Evolutionary conservation across 2,888 invertebrate species (phyloP).

Genomic region (Acleris literana): DNA sequence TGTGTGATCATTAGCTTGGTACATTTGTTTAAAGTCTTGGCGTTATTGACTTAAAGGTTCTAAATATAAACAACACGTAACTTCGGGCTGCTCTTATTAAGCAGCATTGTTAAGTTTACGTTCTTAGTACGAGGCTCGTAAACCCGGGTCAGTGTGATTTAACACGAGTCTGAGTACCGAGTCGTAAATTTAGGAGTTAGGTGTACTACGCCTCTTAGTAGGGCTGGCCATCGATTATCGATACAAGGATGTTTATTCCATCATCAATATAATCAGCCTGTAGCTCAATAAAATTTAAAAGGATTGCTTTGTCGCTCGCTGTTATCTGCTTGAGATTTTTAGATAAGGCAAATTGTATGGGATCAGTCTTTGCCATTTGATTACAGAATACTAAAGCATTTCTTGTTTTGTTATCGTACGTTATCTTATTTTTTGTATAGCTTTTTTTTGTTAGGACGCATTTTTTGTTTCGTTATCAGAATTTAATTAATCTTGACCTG

Average conservation of each 20-base stretch:
- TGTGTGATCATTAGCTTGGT: neutral
- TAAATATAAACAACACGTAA: neutral
- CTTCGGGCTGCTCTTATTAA: slow-evolving; percentile 11
- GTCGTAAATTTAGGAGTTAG: slow-evolving; percentile 37
- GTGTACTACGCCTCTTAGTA: slow-evolving; percentile 25
- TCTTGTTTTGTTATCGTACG: too few species aligned
- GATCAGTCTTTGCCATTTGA: too few species aligned
- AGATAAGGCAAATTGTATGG: too few species aligned
- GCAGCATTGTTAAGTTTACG: slow-evolving; percentile 22
- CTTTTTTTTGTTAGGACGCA: too few species aligned
- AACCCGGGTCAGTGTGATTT: slow-evolving; percentile 35
- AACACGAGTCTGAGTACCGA: slow-evolving; percentile 23
- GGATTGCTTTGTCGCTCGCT: too few species aligned
- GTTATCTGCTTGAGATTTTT: too few species aligned
- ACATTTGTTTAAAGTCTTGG: neutral
- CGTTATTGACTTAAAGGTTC: neutral
- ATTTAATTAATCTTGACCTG: too few species aligned
- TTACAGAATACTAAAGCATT: too few species aligned
- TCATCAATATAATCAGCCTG: too few species aligned
- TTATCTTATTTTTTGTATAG: too few species aligned
- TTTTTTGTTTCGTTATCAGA: too few species aligned
- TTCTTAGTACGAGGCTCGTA: slow-evolving; percentile 18
- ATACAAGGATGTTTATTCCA: neutral
- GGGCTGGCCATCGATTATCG: slow-evolving; percentile 7
- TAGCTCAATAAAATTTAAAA: too few species aligned